Conservation (phyloP, 2,797 vertebrate species). For the Carcharodon carcharias region DNA sequence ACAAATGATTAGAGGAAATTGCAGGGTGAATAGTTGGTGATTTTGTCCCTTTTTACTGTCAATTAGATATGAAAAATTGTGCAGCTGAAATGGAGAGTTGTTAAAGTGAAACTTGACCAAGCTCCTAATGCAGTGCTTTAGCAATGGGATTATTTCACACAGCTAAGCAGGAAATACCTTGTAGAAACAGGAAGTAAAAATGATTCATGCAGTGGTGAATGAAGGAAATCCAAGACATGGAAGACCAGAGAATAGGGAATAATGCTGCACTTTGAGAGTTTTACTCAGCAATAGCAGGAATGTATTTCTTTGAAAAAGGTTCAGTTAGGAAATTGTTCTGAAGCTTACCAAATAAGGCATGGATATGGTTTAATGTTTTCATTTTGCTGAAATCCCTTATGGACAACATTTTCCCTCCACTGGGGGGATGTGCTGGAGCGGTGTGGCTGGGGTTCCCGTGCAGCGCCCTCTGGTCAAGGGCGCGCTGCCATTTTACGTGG, state of each 20-base stretch:
- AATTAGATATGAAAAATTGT: constrained; percentile 44
- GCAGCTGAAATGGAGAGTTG: constrained; percentile 50
- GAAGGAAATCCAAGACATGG: constrained; percentile 53
- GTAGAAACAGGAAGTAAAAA: constrained; percentile 90
- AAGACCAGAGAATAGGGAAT: constrained; percentile 51
- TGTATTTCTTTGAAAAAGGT: background rate
- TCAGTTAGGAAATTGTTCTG: background rate
- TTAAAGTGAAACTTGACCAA: constrained; percentile 46
- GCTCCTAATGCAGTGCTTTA: constrained; percentile 66
- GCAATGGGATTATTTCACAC: constrained; percentile 64
- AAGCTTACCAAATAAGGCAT: background rate
- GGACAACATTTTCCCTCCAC: no score
- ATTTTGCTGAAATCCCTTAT: background rate
- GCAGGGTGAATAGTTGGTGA: background rate
- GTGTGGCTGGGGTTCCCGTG: no score
- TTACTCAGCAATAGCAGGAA: constrained; percentile 30
- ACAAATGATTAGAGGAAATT: constrained; percentile 33
- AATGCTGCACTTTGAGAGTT: constrained; percentile 50
- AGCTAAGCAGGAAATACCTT: constrained; percentile 92
- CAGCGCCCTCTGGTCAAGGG: no score
- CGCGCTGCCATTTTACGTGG: no score
- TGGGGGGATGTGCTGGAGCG: no score
- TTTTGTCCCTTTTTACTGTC: constrained; percentile 33
- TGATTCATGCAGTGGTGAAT: constrained; percentile 94
- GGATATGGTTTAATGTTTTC: background rate